Base-by-base conservation (phyloP, 2,113 vertebrate species). In the Pseudopipra pipra region DNA sequence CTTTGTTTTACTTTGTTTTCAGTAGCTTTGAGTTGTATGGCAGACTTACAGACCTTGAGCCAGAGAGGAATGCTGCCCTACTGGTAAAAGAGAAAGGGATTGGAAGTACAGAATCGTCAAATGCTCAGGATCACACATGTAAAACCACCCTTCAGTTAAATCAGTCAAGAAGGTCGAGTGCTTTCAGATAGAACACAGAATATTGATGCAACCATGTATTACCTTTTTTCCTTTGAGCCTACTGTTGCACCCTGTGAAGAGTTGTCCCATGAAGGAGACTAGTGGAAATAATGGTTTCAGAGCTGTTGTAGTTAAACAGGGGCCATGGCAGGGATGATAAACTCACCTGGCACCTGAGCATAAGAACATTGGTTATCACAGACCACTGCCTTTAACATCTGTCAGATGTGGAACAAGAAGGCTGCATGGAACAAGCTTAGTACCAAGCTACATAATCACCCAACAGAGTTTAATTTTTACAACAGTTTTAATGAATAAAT, bases 401-500 rank as follows among this genome's bases (percentile, higher is more conserved):
- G 72, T 27, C 5, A 2, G 17, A 24, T 33, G 22, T 4, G 46
- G 44, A 71, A 70, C 0, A 0, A 49, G 62, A 62, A 39, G 35
- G 27, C 61, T 61, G 49, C 22, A 31, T 0, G 0, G 31, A 70
- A 39, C 2, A 2, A 71, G 58, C 37, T 83, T 33, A 58, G n/a
- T 66, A 62, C 30, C 27, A 56, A 39, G 37, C 55, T 43, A 85
- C 54, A 88, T 35, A 92, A 39, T 30, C 74, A 97, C 87, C 37
- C 73, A 62, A 59, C 35, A 23, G 75, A 46, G 43, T 24, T 51
- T 68, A 21, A 24, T 80, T 94, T 94, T 87, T 44, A 76, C 51
- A 89, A 52, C 43, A 66, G 21, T 62, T 97, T 96, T 96, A 96
- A 95, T 97, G 85, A 93, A 84, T 35, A 88, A 83, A 67, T 59